Conservation (phyloP, 2,113 vertebrate species). For the Steatornis caripensis region DNA sequence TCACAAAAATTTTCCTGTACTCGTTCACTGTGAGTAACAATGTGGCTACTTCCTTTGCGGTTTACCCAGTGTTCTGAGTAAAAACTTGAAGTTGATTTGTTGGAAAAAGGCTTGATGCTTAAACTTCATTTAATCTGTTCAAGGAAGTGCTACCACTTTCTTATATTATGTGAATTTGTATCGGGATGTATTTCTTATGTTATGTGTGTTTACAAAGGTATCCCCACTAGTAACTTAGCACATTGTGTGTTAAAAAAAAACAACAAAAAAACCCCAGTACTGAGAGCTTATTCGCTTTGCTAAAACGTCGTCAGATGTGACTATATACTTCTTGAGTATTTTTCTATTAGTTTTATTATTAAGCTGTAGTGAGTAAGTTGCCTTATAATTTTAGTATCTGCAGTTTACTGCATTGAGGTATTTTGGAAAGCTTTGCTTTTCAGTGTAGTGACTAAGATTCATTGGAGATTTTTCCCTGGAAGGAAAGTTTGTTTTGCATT, state of each 20-base stretch:
- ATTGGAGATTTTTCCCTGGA: background rate
- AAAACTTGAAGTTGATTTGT: background rate
- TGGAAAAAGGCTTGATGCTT: background rate
- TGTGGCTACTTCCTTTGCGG: background rate
- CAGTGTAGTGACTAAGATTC: background rate
- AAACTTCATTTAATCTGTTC: background rate
- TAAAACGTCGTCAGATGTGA: background rate
- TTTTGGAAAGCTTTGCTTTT: background rate
- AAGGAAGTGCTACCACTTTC: background rate
- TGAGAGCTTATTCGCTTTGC: background rate
- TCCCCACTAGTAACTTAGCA: background rate
- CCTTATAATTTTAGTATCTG: background rate
- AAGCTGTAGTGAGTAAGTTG: background rate
- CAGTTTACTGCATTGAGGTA: background rate
- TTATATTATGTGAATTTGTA: no score
- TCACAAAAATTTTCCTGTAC: background rate
- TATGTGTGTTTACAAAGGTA: no score
- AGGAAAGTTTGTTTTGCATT: background rate
- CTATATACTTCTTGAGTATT: background rate
- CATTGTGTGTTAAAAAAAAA: background rate
- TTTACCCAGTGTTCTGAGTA: background rate
- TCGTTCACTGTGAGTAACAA: background rate
- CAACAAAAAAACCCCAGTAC: background rate
- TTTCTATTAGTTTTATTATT: background rate
- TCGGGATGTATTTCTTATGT: no score